These are phyloP conservation scores for Melanostoma mellinum DNA, from an alignment of 2,888 invertebrate genomes.

Conservation along the genomic window DNA sequence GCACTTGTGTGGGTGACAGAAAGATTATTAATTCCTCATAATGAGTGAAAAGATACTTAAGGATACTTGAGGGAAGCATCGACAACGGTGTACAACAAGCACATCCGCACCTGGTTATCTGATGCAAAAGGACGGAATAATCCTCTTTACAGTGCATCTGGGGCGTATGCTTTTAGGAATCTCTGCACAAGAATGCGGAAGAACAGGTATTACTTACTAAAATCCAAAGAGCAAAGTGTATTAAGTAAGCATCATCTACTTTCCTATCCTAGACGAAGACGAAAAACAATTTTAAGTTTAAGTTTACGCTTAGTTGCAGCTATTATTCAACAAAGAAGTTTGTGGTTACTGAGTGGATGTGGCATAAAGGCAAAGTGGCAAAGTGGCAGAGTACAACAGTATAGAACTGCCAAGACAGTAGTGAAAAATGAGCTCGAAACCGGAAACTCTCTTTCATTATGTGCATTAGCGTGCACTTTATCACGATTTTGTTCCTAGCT, in stretches of 20 bases:
- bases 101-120: conserved; percentile 1
- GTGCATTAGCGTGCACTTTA: conserved; percentile 45
- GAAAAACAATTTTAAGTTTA: conserved; percentile 47
- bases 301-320: conserved; percentile 60
- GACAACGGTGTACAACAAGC: background rate
- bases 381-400: background rate
- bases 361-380: conserved; percentile 19
- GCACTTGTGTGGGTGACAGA: conserved; percentile 38
- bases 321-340: conserved; percentile 67
- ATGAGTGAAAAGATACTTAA: conserved; percentile 39
- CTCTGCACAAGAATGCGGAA: conserved; percentile 15
- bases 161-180: conserved; percentile 4
- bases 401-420: conserved; percentile 18
- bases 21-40: conserved; percentile 59
- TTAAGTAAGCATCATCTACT: conserved; percentile 38
- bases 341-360: conserved; percentile 41
- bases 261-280: conserved; percentile 15
- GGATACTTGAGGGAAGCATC: conserved; percentile 26
- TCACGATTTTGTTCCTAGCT: conserved; percentile 1
- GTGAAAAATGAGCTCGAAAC: conserved; percentile 61
- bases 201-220: conserved; percentile 1
- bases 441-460: conserved; percentile 51
- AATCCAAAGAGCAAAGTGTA: conserved; percentile 13
- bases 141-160: conserved; percentile 26
- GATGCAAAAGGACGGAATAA: conserved; percentile 26